Evolutionary conservation across 2,113 vertebrate genomes (phyloP).

Genomic region (Trogon surrucura): DNA sequence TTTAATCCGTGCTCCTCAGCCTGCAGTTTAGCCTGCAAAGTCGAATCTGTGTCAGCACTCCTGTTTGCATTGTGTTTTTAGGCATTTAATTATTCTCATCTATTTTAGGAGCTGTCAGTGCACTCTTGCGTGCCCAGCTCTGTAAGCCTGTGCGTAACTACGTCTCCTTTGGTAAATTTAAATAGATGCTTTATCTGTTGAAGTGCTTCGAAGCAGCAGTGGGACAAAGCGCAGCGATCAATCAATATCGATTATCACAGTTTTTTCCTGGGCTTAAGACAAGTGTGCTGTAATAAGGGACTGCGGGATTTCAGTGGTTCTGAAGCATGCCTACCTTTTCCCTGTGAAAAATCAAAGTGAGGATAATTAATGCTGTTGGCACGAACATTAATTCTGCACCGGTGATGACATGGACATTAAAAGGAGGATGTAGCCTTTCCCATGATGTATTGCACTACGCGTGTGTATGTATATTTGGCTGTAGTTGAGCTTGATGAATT

Average conservation of each 20-base stretch:
- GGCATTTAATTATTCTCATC: constrained; percentile 15
- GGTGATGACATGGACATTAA: neutral
- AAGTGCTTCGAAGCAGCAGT: constrained; percentile 36
- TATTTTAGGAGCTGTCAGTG: neutral
- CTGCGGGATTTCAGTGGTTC: neutral
- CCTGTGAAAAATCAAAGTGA: constrained; percentile 12
- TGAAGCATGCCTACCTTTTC: neutral
- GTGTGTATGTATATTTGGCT: neutral
- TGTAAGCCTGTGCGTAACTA: neutral
- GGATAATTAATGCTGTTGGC: constrained; percentile 45
- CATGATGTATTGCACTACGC: neutral
- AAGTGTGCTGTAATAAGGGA: neutral
- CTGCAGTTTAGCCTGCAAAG: neutral
- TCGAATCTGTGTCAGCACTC: neutral
- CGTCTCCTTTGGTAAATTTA: constrained; percentile 18
- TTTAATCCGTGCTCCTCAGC: neutral
- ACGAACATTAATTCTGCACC: neutral
- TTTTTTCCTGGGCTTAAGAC: constrained; percentile 21
- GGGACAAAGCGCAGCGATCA: neutral
- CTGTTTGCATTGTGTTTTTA: neutral
- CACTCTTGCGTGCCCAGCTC: neutral
- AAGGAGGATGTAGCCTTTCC: neutral
- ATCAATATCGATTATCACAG: constrained; percentile 50
- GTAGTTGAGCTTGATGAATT: neutral
- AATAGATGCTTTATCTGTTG: constrained; percentile 25